Conservation (phyloP, 2,113 vertebrate genomes). For the Apteryx mantelli region DNA sequence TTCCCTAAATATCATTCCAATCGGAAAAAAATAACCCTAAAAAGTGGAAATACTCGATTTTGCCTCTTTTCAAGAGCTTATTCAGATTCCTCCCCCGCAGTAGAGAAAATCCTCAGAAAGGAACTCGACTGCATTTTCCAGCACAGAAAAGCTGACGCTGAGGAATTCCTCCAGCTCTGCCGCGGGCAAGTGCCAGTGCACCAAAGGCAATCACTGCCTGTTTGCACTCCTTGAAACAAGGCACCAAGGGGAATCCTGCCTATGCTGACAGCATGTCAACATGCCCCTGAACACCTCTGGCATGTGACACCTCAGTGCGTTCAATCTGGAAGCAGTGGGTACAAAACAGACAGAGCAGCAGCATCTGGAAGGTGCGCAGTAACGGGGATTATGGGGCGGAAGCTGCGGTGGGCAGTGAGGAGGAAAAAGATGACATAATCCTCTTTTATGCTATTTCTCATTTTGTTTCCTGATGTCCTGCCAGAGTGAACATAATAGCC, state of each 20-base stretch:
- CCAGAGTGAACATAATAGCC: slow-evolving; percentile 25
- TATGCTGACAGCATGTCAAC: neutral
- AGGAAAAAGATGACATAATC: slow-evolving; percentile 52
- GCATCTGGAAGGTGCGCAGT: slow-evolving; percentile 12
- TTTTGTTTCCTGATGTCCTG: slow-evolving; percentile 28
- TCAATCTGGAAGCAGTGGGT: neutral
- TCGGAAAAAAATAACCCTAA: neutral
- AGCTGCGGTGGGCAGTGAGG: neutral
- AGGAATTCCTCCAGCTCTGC: slow-evolving; percentile 19
- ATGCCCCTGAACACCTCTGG: neutral
- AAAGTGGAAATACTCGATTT: neutral
- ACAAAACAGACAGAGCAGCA: neutral
- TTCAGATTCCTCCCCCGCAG: neutral
- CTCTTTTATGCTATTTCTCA: neutral
- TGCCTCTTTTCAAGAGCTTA: neutral
- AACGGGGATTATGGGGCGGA: neutral
- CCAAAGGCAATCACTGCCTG: neutral
- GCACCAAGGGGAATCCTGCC: neutral
- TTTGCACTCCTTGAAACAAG: neutral
- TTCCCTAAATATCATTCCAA: neutral
- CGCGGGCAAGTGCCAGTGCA: neutral
- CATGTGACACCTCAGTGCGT: neutral
- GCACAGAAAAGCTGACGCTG: slow-evolving; percentile 14
- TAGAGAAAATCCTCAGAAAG: neutral
- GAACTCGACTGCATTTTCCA: slow-evolving; percentile 11